Conservation (phyloP, 2,113 vertebrate genomes). For the Corvus cornix region DNA sequence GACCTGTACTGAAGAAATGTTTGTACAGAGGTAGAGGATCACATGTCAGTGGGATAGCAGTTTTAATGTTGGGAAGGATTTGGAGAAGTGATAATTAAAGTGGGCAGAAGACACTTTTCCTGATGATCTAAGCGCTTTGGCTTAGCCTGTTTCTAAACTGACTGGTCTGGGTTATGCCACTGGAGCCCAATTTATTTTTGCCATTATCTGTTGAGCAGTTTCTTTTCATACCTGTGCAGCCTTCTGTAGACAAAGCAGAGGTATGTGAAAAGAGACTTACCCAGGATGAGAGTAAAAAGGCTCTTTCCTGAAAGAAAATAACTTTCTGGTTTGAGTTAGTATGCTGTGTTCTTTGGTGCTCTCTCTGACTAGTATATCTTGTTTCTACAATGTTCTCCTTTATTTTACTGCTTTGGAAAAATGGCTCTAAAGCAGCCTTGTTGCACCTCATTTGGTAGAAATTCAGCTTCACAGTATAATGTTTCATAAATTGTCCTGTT, state of each 20-base stretch:
- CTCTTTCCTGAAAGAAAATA: neutral
- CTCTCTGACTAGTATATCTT: neutral
- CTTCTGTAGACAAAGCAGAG: neutral
- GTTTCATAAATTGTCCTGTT: constrained; percentile 43
- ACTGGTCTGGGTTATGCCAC: neutral
- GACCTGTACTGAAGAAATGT: neutral
- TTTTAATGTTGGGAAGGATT: neutral
- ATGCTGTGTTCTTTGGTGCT: neutral
- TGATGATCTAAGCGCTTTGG: neutral
- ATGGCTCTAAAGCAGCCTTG: neutral
- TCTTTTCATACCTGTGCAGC: neutral
- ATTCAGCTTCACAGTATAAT: neutral
- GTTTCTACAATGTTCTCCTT: neutral
- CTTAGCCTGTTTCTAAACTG: neutral
- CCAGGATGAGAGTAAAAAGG: neutral
- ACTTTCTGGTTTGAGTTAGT: neutral
- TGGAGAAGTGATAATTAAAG: neutral
- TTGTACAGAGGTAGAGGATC: neutral
- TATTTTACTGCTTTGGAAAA: neutral
- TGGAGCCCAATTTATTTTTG: neutral
- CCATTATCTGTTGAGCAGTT: neutral
- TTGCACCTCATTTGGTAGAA: constrained; percentile 20
- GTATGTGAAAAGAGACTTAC: neutral
- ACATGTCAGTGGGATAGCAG: neutral
- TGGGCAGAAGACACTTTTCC: neutral